phyloP scores from a whole-genome alignment of 2,888 invertebrate species.

The Cabera pusaria region DNA sequence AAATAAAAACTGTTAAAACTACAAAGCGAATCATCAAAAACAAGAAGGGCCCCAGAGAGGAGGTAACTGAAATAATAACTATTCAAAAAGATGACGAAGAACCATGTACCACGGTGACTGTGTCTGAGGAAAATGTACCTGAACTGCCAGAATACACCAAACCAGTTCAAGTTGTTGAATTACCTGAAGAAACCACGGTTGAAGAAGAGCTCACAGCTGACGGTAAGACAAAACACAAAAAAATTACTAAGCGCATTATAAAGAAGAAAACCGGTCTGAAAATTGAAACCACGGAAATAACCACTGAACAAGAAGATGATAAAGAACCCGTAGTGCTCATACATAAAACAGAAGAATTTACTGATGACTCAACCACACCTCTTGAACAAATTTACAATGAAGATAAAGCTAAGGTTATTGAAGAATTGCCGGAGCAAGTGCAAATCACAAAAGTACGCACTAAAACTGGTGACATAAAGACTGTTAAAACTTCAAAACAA shows the following conservation, averaged over 20 bases:
- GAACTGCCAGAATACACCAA: constrained; percentile 46
- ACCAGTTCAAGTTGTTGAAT: constrained; percentile 34
- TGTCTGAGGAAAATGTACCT: constrained; percentile 37
- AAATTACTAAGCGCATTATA: constrained; percentile 38
- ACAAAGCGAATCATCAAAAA: constrained; percentile 29
- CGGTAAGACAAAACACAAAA: constrained; percentile 26
- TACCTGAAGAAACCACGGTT: constrained; percentile 52
- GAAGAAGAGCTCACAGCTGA: constrained; percentile 43
- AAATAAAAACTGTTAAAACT: constrained; percentile 18
- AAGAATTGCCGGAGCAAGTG: no score
- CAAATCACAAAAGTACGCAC: no score
- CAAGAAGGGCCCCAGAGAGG: constrained; percentile 43
- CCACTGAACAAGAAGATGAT: constrained; percentile 19
- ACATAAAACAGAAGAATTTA: constrained; percentile 49
- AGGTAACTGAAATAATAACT: constrained; percentile 54
- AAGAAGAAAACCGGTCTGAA: constrained; percentile 53
- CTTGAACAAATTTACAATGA: no score
- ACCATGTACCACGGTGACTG: constrained; percentile 34
- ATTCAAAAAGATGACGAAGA: no score
- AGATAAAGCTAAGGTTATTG: no score
- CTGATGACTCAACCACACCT: constrained; percentile 27
- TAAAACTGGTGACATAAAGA: no score
- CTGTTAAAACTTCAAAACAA: no score
- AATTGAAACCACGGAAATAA: constrained; percentile 41
- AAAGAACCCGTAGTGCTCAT: constrained; percentile 56